phyloP scores from a whole-genome alignment of 2,888 invertebrate genomes.

The Chesias legatella region DNA sequence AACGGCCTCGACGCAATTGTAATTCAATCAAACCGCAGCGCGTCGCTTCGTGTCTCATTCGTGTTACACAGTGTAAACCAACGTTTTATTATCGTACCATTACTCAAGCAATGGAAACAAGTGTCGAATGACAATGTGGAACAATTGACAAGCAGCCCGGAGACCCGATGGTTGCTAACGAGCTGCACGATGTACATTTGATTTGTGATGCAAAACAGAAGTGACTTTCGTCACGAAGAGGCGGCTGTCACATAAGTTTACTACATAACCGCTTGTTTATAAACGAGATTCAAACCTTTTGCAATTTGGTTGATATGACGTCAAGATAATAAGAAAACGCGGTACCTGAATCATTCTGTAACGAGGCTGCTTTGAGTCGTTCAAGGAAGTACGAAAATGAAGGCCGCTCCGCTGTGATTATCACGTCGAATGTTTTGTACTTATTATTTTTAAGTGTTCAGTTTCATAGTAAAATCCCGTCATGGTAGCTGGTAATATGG shows the following conservation, averaged over 20 bases:
- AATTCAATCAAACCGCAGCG: slow-evolving; percentile 48
- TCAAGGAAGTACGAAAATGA: slow-evolving; percentile 24
- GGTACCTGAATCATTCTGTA: slow-evolving; percentile 21
- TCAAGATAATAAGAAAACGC: slow-evolving; percentile 15
- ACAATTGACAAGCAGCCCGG: slow-evolving; percentile 50
- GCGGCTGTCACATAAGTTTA: slow-evolving; percentile 14
- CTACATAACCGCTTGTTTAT: slow-evolving; percentile 9
- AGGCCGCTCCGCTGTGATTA: too few species aligned
- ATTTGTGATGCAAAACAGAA: slow-evolving; percentile 69
- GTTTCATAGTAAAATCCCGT: slow-evolving; percentile 24
- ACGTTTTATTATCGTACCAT: slow-evolving; percentile 31
- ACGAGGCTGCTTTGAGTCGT: slow-evolving; percentile 17
- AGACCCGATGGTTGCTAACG: slow-evolving; percentile 41
- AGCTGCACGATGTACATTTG: slow-evolving; percentile 43
- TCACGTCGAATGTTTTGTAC: slow-evolving; percentile 21
- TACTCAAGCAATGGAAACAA: slow-evolving; percentile 42
- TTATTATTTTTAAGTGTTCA: slow-evolving; percentile 22
- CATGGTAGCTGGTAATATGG: slow-evolving; percentile 10
- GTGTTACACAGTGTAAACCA: slow-evolving; percentile 35
- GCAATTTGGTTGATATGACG: slow-evolving; percentile 18
- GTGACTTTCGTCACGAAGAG: slow-evolving; percentile 49
- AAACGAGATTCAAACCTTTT: slow-evolving; percentile 13
- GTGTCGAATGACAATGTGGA: slow-evolving; percentile 51
- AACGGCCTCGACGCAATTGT: slow-evolving; percentile 48
- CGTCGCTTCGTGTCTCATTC: slow-evolving; percentile 35